Conservation (phyloP, 2,797 vertebrate genomes). For the Naso thynnoides region DNA sequence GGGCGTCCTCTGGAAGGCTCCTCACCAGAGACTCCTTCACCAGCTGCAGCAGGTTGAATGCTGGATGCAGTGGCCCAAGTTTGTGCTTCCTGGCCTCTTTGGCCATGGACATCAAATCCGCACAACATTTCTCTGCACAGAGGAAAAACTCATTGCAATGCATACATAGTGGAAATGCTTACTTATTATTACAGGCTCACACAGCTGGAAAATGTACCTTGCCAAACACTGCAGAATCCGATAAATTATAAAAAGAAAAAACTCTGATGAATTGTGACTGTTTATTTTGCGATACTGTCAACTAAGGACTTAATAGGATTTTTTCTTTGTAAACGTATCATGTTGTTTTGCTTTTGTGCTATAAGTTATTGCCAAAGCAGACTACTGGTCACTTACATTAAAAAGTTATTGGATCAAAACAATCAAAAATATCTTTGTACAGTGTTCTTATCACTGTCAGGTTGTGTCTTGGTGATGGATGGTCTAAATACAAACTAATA, state of each 20-base stretch:
- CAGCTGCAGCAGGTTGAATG: conserved; percentile 83
- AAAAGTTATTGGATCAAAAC: not conserved
- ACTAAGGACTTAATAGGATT: not conserved
- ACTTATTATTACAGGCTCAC: not conserved
- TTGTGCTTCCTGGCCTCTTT: conserved; percentile 82
- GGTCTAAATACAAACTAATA: not conserved
- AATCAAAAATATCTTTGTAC: too few species aligned
- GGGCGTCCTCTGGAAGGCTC: conserved; percentile 86
- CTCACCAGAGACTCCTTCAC: conserved; percentile 77
- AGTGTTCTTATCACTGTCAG: not conserved
- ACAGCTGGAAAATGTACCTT: not conserved
- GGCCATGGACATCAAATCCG: conserved; percentile 78
- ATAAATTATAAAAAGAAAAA: not conserved
- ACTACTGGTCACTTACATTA: not conserved
- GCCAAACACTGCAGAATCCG: not conserved
- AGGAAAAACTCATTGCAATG: not conserved
- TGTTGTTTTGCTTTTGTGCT: not conserved
- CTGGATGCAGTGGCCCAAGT: conserved; percentile 88
- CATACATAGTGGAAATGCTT: not conserved
- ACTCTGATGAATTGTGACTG: not conserved
- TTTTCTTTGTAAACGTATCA: not conserved
- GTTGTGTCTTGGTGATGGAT: not conserved
- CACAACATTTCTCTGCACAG: conserved; percentile 80
- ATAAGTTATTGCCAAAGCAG: not conserved
- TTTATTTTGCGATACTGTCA: too few species aligned